Percentiles rank a stretch among this genome's conserved stretches.
These are phyloP conservation scores for Drosophila nigromelanica DNA, from an alignment of 1,140 invertebrate species.

Conservation along the genomic window DNA sequence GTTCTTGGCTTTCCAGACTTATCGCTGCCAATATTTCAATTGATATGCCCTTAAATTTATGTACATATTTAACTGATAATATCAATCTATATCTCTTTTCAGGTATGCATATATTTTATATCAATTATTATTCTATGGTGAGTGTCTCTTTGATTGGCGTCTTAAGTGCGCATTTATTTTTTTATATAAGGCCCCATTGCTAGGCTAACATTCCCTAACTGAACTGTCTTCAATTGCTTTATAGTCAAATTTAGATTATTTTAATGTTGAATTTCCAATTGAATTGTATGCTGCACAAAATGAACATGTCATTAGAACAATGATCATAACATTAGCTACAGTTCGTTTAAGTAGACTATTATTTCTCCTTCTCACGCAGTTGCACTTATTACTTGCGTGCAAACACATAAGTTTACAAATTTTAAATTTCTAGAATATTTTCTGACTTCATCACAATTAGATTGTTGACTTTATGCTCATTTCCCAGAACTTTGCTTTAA, in stretches of 20 bases:
- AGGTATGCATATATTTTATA: slow-evolving; percentile 51
- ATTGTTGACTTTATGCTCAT: slow-evolving; percentile 6
- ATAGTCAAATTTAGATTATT: slow-evolving; percentile 17
- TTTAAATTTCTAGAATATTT: background rate
- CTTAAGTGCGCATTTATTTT: slow-evolving; percentile 46
- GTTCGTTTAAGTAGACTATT: slow-evolving; percentile 13
- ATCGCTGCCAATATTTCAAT: background rate
- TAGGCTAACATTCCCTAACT: slow-evolving; percentile 17
- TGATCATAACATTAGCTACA: slow-evolving; percentile 3
- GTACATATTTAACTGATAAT: slow-evolving; percentile 21
- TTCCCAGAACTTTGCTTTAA: slow-evolving; percentile 4
- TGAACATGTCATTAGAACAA: slow-evolving; percentile 13
- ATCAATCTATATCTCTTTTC: slow-evolving; percentile 37
- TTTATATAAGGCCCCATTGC: slow-evolving; percentile 42
- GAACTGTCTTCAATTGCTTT: slow-evolving; percentile 21
- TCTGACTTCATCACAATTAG: background rate
- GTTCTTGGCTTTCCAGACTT: too few relatives aligned
- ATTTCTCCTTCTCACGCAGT: slow-evolving; percentile 9
- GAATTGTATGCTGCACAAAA: slow-evolving; percentile 28
- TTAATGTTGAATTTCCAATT: slow-evolving; percentile 16
- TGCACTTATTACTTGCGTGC: slow-evolving; percentile 29
- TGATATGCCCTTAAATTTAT: slow-evolving; percentile 3
- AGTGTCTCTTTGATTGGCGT: slow-evolving; percentile 49
- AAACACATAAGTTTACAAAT: background rate
- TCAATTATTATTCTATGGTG: slow-evolving; percentile 53